Base-by-base conservation (phyloP, 2,797 vertebrate species). In the Zalophus californianus region DNA sequence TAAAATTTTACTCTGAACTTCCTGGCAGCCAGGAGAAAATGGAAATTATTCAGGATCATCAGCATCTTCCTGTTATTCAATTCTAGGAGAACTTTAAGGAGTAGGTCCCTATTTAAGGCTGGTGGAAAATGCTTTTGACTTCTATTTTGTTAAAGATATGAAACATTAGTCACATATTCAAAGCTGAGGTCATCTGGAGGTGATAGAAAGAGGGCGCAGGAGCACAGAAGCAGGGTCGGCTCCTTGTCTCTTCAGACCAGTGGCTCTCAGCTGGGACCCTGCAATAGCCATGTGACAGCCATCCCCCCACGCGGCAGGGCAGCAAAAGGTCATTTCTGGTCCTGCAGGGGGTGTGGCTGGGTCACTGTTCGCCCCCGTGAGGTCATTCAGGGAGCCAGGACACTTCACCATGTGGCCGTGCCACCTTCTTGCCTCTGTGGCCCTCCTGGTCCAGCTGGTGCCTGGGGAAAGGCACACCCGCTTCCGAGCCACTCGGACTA, bases 11-110 rank as follows among this genome's bases (percentile, higher is more conserved):
- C 86, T 90, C 92, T 62, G 92, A 38, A 52, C 86, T 41, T 93
- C 90, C 78, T 87, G 92, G 97, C 94, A 68, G 78, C 86, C 56
- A 32, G 87, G 94, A 50, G 56, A 80, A 75, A 29, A 85, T 91
- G 94, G 94, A 84, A 75, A 88, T 79, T 56, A 52, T 87, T 72
- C 75, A 66, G 83, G 68, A 68, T 62, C 92, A 54, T 75, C 90
- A 35, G 56, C 29, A 50, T 25, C 90, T 75, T 96, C 96, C 94
- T 93, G 90, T 75, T 79, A 54, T 86, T 97, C 90, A 85, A 8
- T 11, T 87, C 29, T 5, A 38, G 86, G 50, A 29, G 56, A 20
- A 64, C 48, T 11, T 32, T 29, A 38, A n/a, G 72, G 56, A 87
- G 35, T 4, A 16, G 79, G 41, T 54, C 85, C 89, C 70, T 64